These are phyloP conservation scores for Tetropium fuscum DNA, from an alignment of 2,888 invertebrate genomes.

Conservation along the genomic window DNA sequence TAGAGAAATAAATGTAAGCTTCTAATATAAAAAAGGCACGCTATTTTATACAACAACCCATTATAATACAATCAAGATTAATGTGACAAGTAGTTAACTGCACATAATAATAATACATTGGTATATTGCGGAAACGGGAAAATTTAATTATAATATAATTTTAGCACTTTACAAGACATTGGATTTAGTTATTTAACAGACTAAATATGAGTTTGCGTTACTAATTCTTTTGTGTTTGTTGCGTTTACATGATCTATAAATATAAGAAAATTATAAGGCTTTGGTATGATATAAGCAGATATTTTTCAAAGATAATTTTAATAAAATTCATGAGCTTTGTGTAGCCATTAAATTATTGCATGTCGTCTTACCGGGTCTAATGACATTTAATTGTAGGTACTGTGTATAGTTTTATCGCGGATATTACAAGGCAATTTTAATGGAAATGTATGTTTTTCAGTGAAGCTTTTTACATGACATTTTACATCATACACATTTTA, in stretches of 20 bases:
- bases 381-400: slow-evolving; percentile 44
- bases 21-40: no score
- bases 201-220: slow-evolving; percentile 38
- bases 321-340: slow-evolving; percentile 55
- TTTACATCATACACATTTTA: no score
- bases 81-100: not conserved
- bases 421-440: not conserved
- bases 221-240: slow-evolving; percentile 43
- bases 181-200: slow-evolving; percentile 45
- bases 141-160: slow-evolving; percentile 32
- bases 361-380: slow-evolving; percentile 55
- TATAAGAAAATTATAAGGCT: slow-evolving; percentile 45
- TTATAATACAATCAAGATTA: no score
- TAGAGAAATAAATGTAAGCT: no score
- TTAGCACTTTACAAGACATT: slow-evolving; percentile 35
- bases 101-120: not conserved
- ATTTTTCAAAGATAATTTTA: slow-evolving; percentile 48
- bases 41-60: no score
- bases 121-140: slow-evolving; percentile 11
- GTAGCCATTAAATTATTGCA: slow-evolving; percentile 58
- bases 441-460: no score
- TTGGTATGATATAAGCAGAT: slow-evolving; percentile 43
- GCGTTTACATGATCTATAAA: slow-evolving; percentile 40
- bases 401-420: not conserved
- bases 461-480: no score